phyloP scores from a whole-genome alignment of 1,140 invertebrate genomes.

The Drosophila bocqueti region DNA sequence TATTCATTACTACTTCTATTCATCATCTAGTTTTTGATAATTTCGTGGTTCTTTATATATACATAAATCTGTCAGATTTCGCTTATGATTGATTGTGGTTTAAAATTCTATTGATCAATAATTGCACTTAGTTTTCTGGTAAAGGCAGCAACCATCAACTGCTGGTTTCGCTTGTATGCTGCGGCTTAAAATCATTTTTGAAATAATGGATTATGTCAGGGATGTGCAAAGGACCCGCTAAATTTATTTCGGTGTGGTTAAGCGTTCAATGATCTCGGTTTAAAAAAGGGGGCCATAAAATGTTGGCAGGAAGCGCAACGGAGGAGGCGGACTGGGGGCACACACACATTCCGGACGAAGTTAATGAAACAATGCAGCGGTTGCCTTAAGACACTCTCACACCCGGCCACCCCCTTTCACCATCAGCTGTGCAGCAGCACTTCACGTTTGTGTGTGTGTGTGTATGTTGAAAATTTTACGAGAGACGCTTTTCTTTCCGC shows the following conservation, averaged over 20 bases:
- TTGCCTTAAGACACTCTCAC: slow-evolving; percentile 45
- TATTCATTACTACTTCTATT: neutral
- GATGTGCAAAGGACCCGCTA: too few relatives aligned
- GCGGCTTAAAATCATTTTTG: slow-evolving; percentile 1
- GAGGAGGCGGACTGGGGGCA: slow-evolving; percentile 33
- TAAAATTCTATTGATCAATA: neutral
- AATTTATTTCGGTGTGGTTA: slow-evolving; percentile 31
- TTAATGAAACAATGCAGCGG: slow-evolving; percentile 78
- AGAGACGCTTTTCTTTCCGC: slow-evolving; percentile 54
- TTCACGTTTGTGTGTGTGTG: slow-evolving; percentile 25
- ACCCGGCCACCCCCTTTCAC: neutral
- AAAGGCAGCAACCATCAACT: neutral
- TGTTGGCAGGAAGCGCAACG: slow-evolving; percentile 42
- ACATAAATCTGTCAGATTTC: neutral
- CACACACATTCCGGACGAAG: slow-evolving; percentile 48
- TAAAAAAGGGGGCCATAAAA: slow-evolving; percentile 60
- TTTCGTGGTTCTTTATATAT: neutral
- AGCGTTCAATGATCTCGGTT: slow-evolving; percentile 54
- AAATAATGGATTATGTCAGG: neutral
- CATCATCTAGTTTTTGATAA: neutral
- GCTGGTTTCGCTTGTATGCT: neutral
- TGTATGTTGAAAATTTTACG: slow-evolving; percentile 59
- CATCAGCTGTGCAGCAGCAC: slow-evolving; percentile 4
- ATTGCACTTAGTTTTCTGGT: neutral
- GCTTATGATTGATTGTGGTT: neutral